These are phyloP conservation scores for Lepidurus apus DNA, from an alignment of 1,140 invertebrate species.

Conservation along the genomic window DNA sequence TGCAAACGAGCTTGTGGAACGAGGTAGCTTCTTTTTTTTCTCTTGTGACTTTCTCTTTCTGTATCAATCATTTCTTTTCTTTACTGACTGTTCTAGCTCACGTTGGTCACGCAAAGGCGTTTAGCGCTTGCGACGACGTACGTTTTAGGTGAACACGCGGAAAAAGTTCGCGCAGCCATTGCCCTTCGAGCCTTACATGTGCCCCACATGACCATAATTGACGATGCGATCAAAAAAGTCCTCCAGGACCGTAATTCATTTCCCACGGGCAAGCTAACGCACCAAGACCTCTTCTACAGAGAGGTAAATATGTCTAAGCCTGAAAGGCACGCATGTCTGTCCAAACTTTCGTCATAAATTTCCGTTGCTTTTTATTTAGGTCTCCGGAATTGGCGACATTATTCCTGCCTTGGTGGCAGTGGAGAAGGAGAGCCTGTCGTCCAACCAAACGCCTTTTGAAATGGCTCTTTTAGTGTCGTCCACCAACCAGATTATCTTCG, in stretches of 20 bases:
- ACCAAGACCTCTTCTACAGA: conserved; percentile 66
- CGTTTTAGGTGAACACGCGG: conserved; percentile 62
- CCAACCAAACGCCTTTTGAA: conserved; percentile 37
- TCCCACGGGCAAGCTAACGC: conserved; percentile 54
- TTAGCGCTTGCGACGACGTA: conserved; percentile 58
- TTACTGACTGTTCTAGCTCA: conserved; percentile 46
- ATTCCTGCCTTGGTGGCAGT: conserved; percentile 39
- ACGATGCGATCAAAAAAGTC: conserved; percentile 55
- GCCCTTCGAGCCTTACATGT: conserved; percentile 60
- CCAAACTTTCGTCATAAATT: conserved; percentile 18
- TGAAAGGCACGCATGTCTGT: conserved; percentile 31
- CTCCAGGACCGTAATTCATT: conserved; percentile 46
- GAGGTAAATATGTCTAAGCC: conserved; percentile 53
- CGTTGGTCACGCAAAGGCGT: conserved; percentile 53
- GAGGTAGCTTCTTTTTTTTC: conserved; percentile 25
- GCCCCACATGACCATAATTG: conserved; percentile 53
- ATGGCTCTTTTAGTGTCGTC: conserved; percentile 24
- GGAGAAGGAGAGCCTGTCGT: conserved; percentile 48
- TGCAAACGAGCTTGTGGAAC: not conserved
- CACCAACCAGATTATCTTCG: not conserved
- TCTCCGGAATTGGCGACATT: conserved; percentile 32
- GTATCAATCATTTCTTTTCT: not conserved
- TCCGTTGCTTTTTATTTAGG: not conserved
- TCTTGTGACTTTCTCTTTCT: conserved; percentile 5
- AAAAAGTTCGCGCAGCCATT: conserved; percentile 69